Percentiles rank a stretch among this genome's conserved stretches.
These are phyloP conservation scores for Cirrhinus molitorella DNA, from an alignment of 2,797 vertebrate genomes.

Conservation along the genomic window DNA sequence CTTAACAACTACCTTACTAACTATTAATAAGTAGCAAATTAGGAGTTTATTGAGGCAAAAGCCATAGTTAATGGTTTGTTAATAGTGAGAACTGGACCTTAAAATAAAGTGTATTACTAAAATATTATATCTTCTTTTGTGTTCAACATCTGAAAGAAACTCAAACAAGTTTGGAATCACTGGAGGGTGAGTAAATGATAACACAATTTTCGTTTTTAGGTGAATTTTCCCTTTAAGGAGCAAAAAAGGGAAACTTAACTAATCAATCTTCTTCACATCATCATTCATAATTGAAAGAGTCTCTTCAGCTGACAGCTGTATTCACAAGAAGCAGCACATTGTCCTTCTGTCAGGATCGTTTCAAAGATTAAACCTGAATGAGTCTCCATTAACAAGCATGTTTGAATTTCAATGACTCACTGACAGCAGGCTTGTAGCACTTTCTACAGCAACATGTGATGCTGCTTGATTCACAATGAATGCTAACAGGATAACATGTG, in stretches of 20 bases:
- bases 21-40: no score
- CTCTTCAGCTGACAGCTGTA: conserved; percentile 5
- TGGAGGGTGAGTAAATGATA: neutral
- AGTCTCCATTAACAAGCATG: neutral
- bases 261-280: conserved; percentile 4
- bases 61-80: no score
- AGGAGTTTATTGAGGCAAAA: no score
- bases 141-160: neutral
- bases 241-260: neutral
- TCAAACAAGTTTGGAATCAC: neutral
- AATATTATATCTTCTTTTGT: neutral
- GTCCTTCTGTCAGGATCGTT: neutral
- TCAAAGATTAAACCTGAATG: neutral
- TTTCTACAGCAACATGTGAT: neutral
- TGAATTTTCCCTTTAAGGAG: neutral
- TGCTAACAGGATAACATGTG: neutral
- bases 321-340: neutral
- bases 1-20: no score
- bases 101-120: no score
- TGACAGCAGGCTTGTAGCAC: neutral
- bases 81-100: no score
- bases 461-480: neutral
- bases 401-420: neutral
- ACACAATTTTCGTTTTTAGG: neutral
- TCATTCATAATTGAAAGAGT: conserved; percentile 41